Conservation (phyloP, 2,797 vertebrate species). For the Avahi laniger region DNA sequence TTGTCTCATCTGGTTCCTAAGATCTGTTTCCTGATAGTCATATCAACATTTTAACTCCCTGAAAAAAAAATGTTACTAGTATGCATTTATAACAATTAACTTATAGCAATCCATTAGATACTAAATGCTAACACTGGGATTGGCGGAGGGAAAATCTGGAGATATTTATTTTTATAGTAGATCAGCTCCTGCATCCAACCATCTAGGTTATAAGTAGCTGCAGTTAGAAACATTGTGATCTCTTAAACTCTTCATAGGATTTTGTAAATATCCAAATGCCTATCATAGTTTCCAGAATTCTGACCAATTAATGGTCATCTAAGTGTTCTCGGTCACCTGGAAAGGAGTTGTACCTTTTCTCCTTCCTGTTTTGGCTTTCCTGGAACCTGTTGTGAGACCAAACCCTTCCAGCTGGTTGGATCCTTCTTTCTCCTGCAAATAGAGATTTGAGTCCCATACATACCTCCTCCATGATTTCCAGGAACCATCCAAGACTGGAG, state of each 20-base stretch:
- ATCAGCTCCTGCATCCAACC: background rate
- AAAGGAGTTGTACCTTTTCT: background rate
- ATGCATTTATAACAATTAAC: background rate
- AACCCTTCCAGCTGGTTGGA: background rate
- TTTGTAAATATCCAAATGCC: background rate
- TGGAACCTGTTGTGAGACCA: background rate
- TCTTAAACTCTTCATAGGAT: background rate
- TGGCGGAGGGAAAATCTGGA: background rate
- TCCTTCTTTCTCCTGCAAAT: background rate
- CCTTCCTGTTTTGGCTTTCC: background rate
- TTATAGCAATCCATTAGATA: background rate
- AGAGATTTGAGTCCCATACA: background rate
- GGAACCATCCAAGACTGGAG: background rate
- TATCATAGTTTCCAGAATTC: background rate
- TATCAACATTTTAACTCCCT: background rate
- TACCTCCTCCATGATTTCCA: background rate
- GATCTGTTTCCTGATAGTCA: background rate
- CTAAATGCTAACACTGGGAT: background rate
- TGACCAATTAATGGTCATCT: background rate
- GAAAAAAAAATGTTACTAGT: background rate
- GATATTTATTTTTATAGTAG: background rate
- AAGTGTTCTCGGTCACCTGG: background rate
- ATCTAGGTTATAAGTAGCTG: background rate
- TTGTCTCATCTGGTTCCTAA: background rate
- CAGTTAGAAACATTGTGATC: background rate